Evolutionary conservation across 92 coral and sea anemone genomes (phyloP), one percentile per base, ranked within the genome.

Genomic region (Porites lobata): DNA sequence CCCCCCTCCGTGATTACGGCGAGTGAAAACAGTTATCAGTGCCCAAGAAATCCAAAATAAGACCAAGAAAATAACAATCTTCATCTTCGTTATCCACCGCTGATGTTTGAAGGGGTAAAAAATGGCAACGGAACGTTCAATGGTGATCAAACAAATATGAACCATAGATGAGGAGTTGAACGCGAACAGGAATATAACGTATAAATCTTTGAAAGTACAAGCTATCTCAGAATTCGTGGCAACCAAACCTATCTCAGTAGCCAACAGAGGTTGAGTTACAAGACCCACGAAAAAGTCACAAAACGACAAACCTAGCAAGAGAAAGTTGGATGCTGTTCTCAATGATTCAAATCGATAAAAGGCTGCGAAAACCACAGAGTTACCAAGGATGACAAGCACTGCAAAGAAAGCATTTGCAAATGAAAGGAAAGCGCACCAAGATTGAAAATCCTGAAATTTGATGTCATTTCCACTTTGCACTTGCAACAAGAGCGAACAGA

Each of bases 201-300:
- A 89, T 50, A 89, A 85, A 26, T 89, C 92, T 24, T 89, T 89
- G 64, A 85, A 32, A 24, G 9, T 15, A 47, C 92, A 89, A 69
- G 90, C 90, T 17, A 20, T 50, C 70, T n/a, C 50, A 15, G 90
- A 81, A 58, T 89, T 67, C 13, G 65, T 78, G 24, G 78, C 79
- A 12, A 81, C 75, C 18, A 84, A 70, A 50, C 63, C 88, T 7
- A 67, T 77, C 81, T 89, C 92, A 21, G 85, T 73, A 4, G 84
- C 80, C n/a, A 83, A 66, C 19, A 89, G 11, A 13, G 92, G 92
- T 47, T 89, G 89, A n/a, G 92, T 85, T 47, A 84, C 77, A 10
- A 84, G 70, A 32, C 92, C 92, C 26, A 86, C 90, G 1, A 89
- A 72, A 59, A 89, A 89, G 80, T 89, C 92, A 26, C 92, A 58